These are phyloP conservation scores for Maccullochella peelii DNA, from an alignment of 2,113 vertebrate species.

Conservation along the genomic window DNA sequence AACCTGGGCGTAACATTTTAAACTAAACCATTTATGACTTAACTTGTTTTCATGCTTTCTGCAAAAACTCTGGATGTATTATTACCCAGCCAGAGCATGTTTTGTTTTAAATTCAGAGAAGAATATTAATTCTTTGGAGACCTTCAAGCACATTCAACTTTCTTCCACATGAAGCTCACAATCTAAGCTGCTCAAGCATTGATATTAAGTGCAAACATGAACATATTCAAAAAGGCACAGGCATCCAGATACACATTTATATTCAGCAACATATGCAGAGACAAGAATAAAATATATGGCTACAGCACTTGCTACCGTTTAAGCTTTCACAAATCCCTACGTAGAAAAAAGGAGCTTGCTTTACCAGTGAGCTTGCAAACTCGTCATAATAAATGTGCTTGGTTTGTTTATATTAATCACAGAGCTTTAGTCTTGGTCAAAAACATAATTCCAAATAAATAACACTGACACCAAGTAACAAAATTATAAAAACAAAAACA, in stretches of 20 bases:
- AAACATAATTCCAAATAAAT: constrained; percentile 60
- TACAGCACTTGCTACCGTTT: constrained; percentile 62
- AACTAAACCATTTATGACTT: constrained; percentile 4
- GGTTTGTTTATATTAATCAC: constrained; percentile 38
- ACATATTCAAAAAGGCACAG: constrained; percentile 61
- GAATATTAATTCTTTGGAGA: constrained; percentile 46
- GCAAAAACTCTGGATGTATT: not conserved
- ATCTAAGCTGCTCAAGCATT: constrained; percentile 35
- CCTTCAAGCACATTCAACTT: constrained; percentile 35
- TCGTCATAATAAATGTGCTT: not conserved
- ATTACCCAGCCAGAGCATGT: not conserved
- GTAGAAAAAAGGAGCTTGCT: not conserved
- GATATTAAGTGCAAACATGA: constrained; percentile 50
- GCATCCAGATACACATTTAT: constrained; percentile 53
- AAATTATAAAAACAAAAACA: constrained; percentile 3
- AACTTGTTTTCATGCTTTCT: constrained; percentile 3
- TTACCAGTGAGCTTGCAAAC: constrained; percentile 17
- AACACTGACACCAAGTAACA: constrained; percentile 35
- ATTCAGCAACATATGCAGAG: constrained; percentile 43
- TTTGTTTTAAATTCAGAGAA: constrained; percentile 24
- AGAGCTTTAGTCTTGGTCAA: constrained; percentile 33
- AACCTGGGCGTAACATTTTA: constrained; percentile 4
- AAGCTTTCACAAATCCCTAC: constrained; percentile 7
- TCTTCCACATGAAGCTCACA: constrained; percentile 18
- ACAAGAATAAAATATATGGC: constrained; percentile 29